phyloP scores from a whole-genome alignment of 2,113 vertebrate species.

The Pomatorhinus ruficollis region DNA sequence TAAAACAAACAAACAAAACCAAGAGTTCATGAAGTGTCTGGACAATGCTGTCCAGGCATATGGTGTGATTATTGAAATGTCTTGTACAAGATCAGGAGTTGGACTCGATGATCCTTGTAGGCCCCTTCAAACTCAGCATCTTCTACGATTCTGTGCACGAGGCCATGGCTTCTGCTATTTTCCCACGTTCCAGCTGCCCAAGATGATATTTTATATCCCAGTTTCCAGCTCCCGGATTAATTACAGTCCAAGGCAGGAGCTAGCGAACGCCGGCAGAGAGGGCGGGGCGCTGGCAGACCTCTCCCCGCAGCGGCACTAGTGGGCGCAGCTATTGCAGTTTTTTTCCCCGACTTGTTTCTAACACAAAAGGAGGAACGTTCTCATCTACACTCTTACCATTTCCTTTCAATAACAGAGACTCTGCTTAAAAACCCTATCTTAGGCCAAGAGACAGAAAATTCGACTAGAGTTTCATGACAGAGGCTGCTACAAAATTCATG shows the following conservation, averaged over 20 bases:
- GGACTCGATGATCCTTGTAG: not conserved
- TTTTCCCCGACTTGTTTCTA: not conserved
- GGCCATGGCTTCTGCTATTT: not conserved
- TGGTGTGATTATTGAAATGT: not conserved
- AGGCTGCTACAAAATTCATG: not conserved
- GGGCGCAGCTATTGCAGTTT: not conserved
- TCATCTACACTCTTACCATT: not conserved
- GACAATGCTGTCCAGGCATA: not conserved
- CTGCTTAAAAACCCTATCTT: not conserved
- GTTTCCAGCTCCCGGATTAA: not conserved
- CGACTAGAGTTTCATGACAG: rapidly evolving
- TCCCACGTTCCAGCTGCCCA: not conserved
- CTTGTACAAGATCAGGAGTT: too few species aligned
- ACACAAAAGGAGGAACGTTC: not conserved
- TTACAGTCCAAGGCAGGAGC: not conserved
- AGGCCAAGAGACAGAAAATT: not conserved
- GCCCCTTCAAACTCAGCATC: not conserved
- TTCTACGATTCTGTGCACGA: not conserved
- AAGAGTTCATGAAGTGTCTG: not conserved
- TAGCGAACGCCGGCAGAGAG: not conserved
- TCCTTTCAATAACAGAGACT: not conserved
- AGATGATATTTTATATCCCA: not conserved
- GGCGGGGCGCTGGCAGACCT: not conserved
- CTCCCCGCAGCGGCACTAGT: not conserved
- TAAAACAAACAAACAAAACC: not conserved